phyloP scores from a whole-genome alignment of 2,888 invertebrate species.

The Euplexia lucipara region DNA sequence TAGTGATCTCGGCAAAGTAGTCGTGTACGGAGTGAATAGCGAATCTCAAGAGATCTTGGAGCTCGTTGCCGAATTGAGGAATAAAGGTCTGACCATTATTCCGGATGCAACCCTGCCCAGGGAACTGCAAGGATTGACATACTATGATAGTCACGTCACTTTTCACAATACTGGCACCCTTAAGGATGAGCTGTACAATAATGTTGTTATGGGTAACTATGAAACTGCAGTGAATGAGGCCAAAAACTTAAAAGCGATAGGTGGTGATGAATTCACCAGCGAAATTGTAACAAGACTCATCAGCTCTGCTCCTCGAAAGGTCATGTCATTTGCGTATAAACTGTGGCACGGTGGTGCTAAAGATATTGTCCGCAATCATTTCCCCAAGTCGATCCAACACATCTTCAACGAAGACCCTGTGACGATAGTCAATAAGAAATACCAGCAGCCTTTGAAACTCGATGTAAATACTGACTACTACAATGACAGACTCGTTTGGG shows the following conservation, averaged over 20 bases:
- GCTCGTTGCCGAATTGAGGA: conserved; percentile 56
- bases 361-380: conserved; percentile 60
- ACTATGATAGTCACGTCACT: conserved; percentile 62
- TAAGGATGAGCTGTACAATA: conserved; percentile 55
- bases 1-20: conserved; percentile 62
- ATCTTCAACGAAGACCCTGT: conserved; percentile 61
- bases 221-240: conserved; percentile 61
- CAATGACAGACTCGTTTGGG: conserved; percentile 63
- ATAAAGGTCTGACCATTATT: conserved; percentile 52
- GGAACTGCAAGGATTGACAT: conserved; percentile 58
- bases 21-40: conserved; percentile 63
- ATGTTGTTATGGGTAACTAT: conserved; percentile 53
- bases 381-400: conserved; percentile 61
- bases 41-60: conserved; percentile 57
- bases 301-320: conserved; percentile 46
- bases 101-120: conserved; percentile 52
- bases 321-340: conserved; percentile 64
- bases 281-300: conserved; percentile 54
- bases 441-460: conserved; percentile 60
- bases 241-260: conserved; percentile 42
- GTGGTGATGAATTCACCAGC: conserved; percentile 37
- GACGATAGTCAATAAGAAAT: conserved; percentile 63
- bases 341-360: conserved; percentile 61
- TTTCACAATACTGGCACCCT: conserved; percentile 61
- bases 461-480: conserved; percentile 48